Base-by-base conservation (phyloP, 2,888 invertebrate genomes). In the Andrena dorsata region DNA sequence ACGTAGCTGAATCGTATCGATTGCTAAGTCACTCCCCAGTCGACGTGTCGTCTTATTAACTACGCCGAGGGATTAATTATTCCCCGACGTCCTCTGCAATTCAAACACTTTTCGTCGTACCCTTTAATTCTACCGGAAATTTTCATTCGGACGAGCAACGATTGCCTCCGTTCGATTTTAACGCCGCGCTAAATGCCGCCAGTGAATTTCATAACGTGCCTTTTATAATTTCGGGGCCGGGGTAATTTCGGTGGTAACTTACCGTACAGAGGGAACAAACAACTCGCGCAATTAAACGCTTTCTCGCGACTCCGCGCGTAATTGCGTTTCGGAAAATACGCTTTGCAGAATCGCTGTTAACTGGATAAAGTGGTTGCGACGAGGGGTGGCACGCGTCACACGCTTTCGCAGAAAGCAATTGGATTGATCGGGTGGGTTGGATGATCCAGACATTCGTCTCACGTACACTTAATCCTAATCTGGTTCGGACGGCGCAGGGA, bases 391-490 rank as follows among this genome's bases (percentile, higher is more conserved):
- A 75, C 80, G 70, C 74, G 81, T 60, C 66, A 23, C 41, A 23
- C 63, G 61, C 26, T 49, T 49, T 49, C 61, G 56, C 68, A 58
- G 65, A 51, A 64, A 77, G 73, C 80, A 85, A 88, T 88, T 76
- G 70, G 82, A 85, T 88, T 85, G 82, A 86, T 75, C 77, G 73
- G 76, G 66, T 66, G 82, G 71, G 76, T 83, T 86, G 68, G 64
- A 41, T 72, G 64, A 53, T 65, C 76, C 61, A 74, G 60, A 20
- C 77, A 83, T 79, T 82, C 79, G 60, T 71, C 77, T 86, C 86
- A 73, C 88, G 85, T 83, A 79, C 30, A 61, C 47, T 64, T 83
- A 88, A 88, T 85, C 88, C 88, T 88, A 87, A 88, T 88, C 88
- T 82, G 71, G 74, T 88, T 86, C 72, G 64, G 80, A 79, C 66